A percentile compares a stretch with the other conserved stretches of the same genome.
phyloP scores from a whole-genome alignment of 1,140 invertebrate species.

The Samia ricini region DNA sequence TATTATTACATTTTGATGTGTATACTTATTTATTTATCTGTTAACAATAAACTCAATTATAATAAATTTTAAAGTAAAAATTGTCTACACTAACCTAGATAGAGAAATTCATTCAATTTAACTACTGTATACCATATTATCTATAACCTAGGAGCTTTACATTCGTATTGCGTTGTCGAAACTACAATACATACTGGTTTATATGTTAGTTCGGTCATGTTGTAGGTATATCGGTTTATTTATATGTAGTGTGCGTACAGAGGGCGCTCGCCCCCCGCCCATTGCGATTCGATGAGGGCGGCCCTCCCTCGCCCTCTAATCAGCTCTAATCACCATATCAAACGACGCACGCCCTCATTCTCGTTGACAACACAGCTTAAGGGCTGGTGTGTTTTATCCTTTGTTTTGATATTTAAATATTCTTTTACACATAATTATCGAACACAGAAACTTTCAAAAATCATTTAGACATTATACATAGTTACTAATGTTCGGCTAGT shows the following conservation, averaged over 20 bases:
- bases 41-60: too few species aligned
- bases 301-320: slow-evolving; percentile 60
- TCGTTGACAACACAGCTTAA: slow-evolving; percentile 70
- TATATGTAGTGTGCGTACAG: slow-evolving; percentile 67
- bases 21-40: too few species aligned
- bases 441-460: background rate
- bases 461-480: too few species aligned
- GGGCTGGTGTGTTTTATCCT: slow-evolving; percentile 40
- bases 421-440: slow-evolving; percentile 13
- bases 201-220: slow-evolving; percentile 28
- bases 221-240: slow-evolving; percentile 67
- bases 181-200: background rate
- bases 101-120: too few species aligned
- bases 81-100: too few species aligned
- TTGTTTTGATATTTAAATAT: slow-evolving; percentile 31
- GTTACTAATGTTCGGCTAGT: too few species aligned
- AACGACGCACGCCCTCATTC: slow-evolving; percentile 72
- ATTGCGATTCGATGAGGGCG: slow-evolving; percentile 16
- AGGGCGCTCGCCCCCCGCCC: slow-evolving; percentile 41
- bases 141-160: too few species aligned
- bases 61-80: too few species aligned
- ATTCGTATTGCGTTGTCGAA: background rate
- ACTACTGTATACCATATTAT: too few species aligned
- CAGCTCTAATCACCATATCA: slow-evolving; percentile 77
- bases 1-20: too few species aligned